phyloP scores from a whole-genome alignment of 2,888 invertebrate genomes.

The Octonoba sinensis region DNA sequence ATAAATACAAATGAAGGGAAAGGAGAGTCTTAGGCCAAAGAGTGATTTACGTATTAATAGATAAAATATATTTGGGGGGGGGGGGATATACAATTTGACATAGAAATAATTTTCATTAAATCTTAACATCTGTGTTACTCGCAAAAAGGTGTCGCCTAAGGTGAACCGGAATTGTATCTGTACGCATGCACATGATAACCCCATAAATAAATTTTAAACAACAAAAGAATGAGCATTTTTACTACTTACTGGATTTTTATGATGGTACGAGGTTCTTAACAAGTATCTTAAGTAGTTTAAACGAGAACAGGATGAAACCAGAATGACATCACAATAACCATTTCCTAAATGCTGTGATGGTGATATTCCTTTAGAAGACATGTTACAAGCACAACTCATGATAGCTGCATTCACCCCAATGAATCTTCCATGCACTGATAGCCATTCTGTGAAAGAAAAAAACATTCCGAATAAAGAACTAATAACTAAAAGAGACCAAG shows the following conservation, averaged over 20 bases:
- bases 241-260: constrained; percentile 77
- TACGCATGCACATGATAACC: no score
- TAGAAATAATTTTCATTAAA: no score
- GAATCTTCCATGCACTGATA: constrained; percentile 79
- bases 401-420: constrained; percentile 84
- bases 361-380: constrained; percentile 83
- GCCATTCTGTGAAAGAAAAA: constrained; percentile 69
- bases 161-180: no score
- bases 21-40: no score
- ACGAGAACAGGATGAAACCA: constrained; percentile 81
- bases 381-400: constrained; percentile 80
- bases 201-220: background rate
- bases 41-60: no score
- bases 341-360: constrained; percentile 85
- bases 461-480: background rate
- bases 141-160: no score
- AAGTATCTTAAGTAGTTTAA: constrained; percentile 81
- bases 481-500: no score
- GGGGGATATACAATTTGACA: no score
- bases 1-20: no score
- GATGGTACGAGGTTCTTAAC: constrained; percentile 76
- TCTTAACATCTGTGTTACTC: no score
- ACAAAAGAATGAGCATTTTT: background rate
- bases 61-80: no score
- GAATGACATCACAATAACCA: constrained; percentile 82